Base-by-base conservation (phyloP, 1,140 invertebrate genomes). In the Diplogasteroides magnus region DNA sequence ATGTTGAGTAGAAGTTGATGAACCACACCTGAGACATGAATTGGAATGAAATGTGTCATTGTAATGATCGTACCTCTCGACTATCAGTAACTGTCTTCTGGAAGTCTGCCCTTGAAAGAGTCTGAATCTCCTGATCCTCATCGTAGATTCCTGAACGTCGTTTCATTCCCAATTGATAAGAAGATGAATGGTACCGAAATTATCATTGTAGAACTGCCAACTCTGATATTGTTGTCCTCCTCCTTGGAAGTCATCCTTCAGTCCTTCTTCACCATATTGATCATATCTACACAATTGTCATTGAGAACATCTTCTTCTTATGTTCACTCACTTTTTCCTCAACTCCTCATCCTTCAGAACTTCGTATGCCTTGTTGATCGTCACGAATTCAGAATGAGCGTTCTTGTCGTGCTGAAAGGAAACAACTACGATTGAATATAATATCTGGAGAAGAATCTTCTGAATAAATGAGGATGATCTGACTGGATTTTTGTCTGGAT, bases 401-500 rank as follows among this genome's bases (percentile, higher is more conserved):
- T 87, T 83, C 76, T 86, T 86, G 84, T 91, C 87, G 79, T 89
- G 87, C 89, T 90, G 78, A 29, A 77, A 84, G 78, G 66, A 68
- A 37, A 66, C 59, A 62, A 74, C 31, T 25, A 19, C 61, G 32
- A 66, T 59, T 61, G 57, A 61, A 31, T 32, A 48, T 27, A 60
- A 58, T 29, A 61, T 32, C 31, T 61, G 31, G 57, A 75, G 3
- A 55, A 26, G 61, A 67, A 61, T 72, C 27, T 62, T 32, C 29
- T 25, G 23, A 31, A 27, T 25, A 0, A n/a, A 69, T 13, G 13
- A 11, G 6, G 6, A 6, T 31, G 3, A 48, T 69, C 32, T 67
- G 55, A 90, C 90, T 72, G 85, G 85, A 85, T 92, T 92, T 86
- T 92, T 92, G 84, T 93, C 91, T 28, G 91, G 91, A 86, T 93